Evolutionary conservation across 2,113 vertebrate species (phyloP).

Genomic region (Sinosuthora webbiana): DNA sequence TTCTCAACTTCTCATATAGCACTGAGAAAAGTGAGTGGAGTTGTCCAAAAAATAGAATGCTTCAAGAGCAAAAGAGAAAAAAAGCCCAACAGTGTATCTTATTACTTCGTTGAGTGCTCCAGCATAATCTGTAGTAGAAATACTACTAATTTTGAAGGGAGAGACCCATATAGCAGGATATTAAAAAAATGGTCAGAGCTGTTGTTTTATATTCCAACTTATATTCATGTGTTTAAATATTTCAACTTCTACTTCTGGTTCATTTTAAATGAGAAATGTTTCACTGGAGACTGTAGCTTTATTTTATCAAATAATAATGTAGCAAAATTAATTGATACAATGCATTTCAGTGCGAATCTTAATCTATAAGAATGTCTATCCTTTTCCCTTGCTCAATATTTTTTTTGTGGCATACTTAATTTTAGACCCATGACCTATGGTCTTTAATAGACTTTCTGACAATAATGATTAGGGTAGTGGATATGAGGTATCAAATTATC

Average conservation of each 20-base stretch:
- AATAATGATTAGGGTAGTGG: constrained; percentile 66
- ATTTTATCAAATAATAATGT: neutral
- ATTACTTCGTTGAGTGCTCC: neutral
- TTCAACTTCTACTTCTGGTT: neutral
- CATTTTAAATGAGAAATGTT: neutral
- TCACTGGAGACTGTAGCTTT: neutral
- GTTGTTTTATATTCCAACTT: neutral
- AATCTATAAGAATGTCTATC: neutral
- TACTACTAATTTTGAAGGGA: neutral
- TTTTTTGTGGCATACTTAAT: constrained; percentile 31
- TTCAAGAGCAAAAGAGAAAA: neutral
- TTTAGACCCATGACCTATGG: constrained; percentile 65
- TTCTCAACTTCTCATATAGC: neutral
- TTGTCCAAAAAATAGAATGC: neutral
- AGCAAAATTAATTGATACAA: neutral
- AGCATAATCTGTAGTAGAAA: neutral
- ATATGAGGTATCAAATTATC: constrained; percentile 56
- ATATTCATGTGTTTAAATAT: neutral
- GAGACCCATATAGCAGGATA: neutral
- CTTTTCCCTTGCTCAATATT: neutral
- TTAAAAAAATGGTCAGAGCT: neutral
- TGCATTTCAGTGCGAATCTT: neutral
- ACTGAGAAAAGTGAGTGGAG: neutral
- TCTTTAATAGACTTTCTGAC: constrained; percentile 74
- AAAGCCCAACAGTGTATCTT: neutral